Percentiles rank a stretch among this genome's conserved stretches.
These are phyloP conservation scores for Euplexia lucipara DNA, from an alignment of 2,888 invertebrate species.

Conservation along the genomic window DNA sequence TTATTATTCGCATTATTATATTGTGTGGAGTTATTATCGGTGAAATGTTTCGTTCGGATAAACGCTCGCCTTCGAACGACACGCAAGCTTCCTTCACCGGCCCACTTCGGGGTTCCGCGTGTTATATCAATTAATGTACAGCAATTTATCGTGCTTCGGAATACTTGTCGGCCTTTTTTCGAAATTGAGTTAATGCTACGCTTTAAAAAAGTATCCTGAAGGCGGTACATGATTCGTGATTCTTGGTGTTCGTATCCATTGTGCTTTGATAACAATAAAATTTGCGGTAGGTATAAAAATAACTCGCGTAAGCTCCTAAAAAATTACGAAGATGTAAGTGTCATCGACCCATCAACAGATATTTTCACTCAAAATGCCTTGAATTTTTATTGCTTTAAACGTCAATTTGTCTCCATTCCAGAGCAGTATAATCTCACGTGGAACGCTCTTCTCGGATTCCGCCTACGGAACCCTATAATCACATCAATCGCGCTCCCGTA, in stretches of 20 bases:
- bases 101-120: constrained; percentile 77
- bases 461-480: constrained; percentile 76
- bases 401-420: constrained; percentile 37
- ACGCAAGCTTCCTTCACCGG: constrained; percentile 82
- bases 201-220: constrained; percentile 14
- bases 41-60: constrained; percentile 91
- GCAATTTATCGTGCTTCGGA: constrained; percentile 38
- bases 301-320: background rate
- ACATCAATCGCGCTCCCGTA: constrained; percentile 63
- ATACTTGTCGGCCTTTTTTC: constrained; percentile 26
- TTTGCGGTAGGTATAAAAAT: background rate
- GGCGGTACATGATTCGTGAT: constrained; percentile 14
- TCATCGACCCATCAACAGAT: constrained; percentile 15
- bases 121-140: constrained; percentile 52
- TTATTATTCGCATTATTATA: constrained; percentile 91
- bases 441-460: constrained; percentile 22
- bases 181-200: constrained; percentile 21
- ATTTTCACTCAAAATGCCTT: constrained; percentile 27
- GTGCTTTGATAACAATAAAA: constrained; percentile 14
- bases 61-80: constrained; percentile 84
- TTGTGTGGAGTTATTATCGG: constrained; percentile 91
- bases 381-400: constrained; percentile 10
- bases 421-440: constrained; percentile 28
- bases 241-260: background rate
- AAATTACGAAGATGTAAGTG: constrained; percentile 8